Conservation (phyloP, 2,888 invertebrate genomes). For the Acleris sparsana region DNA sequence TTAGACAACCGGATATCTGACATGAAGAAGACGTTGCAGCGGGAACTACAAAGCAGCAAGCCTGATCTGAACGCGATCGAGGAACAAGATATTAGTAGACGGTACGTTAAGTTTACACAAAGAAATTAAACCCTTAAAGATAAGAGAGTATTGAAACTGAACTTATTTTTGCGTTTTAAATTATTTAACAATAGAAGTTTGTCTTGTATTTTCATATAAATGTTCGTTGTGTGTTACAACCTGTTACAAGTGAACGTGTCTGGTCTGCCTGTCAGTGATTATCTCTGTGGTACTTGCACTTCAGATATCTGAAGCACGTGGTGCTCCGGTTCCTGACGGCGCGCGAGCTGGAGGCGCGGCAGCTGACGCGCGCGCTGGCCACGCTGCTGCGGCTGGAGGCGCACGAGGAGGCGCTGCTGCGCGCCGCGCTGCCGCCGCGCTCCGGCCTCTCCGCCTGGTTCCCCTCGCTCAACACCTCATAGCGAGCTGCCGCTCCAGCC, state of each 20-base stretch:
- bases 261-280: not conserved
- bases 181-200: no score
- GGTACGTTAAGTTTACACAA: slow-evolving; percentile 51
- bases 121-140: no score
- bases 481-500: no score
- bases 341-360: slow-evolving; percentile 93
- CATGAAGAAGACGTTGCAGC: slow-evolving; percentile 95
- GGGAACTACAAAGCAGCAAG: slow-evolving; percentile 89
- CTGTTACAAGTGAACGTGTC: no score
- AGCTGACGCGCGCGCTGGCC: slow-evolving; percentile 94
- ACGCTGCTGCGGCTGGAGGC: slow-evolving; percentile 91
- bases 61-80: slow-evolving; percentile 83
- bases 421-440: slow-evolving; percentile 85
- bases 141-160: no score
- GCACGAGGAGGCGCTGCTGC: slow-evolving; percentile 93
- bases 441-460: slow-evolving; percentile 4
- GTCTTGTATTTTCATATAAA: no score
- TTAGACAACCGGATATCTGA: slow-evolving; percentile 94
- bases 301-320: slow-evolving; percentile 93
- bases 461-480: no score
- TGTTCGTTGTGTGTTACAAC: no score
- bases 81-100: slow-evolving; percentile 86
- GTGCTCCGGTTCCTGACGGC: slow-evolving; percentile 96
- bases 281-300: not conserved
- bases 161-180: no score